phyloP scores from a whole-genome alignment of 2,113 vertebrate species.

The Diphyllodes magnificus region DNA sequence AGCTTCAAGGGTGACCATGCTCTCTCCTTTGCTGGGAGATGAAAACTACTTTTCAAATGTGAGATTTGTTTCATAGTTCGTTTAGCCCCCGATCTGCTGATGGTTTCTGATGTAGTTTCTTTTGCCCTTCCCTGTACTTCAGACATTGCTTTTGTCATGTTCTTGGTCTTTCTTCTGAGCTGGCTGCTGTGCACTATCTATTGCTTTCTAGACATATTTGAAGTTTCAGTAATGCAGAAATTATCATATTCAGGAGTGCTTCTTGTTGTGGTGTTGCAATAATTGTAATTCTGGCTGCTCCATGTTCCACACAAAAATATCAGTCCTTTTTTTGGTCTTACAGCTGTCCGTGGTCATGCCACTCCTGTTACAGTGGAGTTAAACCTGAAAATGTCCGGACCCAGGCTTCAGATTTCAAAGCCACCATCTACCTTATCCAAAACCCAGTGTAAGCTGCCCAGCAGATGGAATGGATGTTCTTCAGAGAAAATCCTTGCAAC shows the following conservation, averaged over 20 bases:
- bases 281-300: not conserved
- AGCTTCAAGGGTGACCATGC: not conserved
- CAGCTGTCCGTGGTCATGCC: fast-evolving
- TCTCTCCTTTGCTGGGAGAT: not conserved
- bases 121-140: not conserved
- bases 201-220: not conserved
- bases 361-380: not conserved
- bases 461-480: not conserved
- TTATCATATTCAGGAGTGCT: not conserved
- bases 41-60: not conserved
- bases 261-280: not conserved
- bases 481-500: not conserved
- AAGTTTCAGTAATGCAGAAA: not conserved
- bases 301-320: not conserved
- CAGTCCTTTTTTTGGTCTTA: not conserved
- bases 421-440: not conserved
- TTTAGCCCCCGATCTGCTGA: not conserved
- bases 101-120: not conserved
- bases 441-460: not conserved
- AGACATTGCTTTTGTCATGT: not conserved
- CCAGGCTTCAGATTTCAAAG: not conserved
- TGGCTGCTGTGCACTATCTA: not conserved
- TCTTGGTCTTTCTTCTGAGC: not conserved
- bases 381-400: not conserved
- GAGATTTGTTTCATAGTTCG: not conserved